phyloP scores from a whole-genome alignment of 1,140 invertebrate species.

The Ridgeia piscesae region DNA sequence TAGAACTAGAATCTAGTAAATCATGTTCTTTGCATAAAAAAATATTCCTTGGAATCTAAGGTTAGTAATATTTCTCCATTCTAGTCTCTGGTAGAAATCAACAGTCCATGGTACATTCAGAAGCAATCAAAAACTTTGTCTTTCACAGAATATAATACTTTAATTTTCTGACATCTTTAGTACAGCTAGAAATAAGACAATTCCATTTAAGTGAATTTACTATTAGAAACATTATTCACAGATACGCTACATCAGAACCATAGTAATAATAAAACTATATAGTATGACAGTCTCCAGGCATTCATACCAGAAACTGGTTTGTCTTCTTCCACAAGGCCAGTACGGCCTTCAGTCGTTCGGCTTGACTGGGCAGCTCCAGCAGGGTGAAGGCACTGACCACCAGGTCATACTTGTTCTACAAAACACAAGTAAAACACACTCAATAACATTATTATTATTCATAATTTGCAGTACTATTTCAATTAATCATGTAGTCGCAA shows the following conservation, averaged over 20 bases:
- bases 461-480: too few species aligned
- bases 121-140: background rate
- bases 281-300: background rate
- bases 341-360: slow-evolving; percentile 70
- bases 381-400: slow-evolving; percentile 80
- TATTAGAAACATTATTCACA: background rate
- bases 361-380: slow-evolving; percentile 73
- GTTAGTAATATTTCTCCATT: too few species aligned
- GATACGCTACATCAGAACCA: background rate
- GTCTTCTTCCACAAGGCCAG: slow-evolving; percentile 85
- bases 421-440: slow-evolving; percentile 35
- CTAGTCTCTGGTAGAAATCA: too few species aligned
- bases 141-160: background rate
- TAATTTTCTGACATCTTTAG: background rate
- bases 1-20: too few species aligned
- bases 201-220: background rate
- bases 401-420: slow-evolving; percentile 74
- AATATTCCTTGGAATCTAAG: too few species aligned
- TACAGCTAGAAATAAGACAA: background rate
- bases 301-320: slow-evolving; percentile 67
- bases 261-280: background rate
- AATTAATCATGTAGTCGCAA: too few species aligned
- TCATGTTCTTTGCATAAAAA: too few species aligned
- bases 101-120: too few species aligned
- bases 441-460: background rate